Base-by-base conservation (phyloP, 2,113 vertebrate genomes). In the Thermophis baileyi region DNA sequence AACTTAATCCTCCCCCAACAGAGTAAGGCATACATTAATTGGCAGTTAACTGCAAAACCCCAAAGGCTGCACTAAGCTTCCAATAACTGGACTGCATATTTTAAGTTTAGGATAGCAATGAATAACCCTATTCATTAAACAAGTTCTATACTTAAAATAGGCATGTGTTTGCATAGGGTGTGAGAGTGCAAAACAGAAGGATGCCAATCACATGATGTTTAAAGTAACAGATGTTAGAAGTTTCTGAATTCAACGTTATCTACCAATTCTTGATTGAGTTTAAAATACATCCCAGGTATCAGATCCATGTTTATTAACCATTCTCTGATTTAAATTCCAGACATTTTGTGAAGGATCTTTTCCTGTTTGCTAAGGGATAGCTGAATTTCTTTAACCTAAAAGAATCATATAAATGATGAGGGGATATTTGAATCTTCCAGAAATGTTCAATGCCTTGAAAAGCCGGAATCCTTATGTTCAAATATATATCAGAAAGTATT, bases 111-210 rank as follows among this genome's bases (percentile, higher is more conserved):
- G 92, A 91, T 60, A 0, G 0, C 0, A 40, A 60, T 93, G 95
- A 94, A 91, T 90, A 91, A 93, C 90, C 74, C 85, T 85, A 93
- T 60, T 87, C 93, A 54, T 5, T 30, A 85, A 93, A 95, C 91
- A 89, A 89, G 88, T 87, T 57, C 85, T 30, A 63, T 57, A 88
- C 88, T 0, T 0, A 93, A 90, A 40, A 1, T 27, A 1, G 85
- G 85, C 91, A 57, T 88, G 1, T 40, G 0, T 0, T 46, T 3
- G 0, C 0, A 93, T 88, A 63, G 90, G 88, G 88, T 57, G 0
- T 0, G 3, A 0, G 6, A 35, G 60, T 91, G 54, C n/a, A 2
- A 0, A 49, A 93, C 91, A 91, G 93, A 85, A 89, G 40, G 49
- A n/a, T 87, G 18, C 53, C 20, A 22, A 53, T 55, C 81, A 74